Conservation (phyloP, 2,797 vertebrate genomes). For the Hypotaenidia philippensis region DNA sequence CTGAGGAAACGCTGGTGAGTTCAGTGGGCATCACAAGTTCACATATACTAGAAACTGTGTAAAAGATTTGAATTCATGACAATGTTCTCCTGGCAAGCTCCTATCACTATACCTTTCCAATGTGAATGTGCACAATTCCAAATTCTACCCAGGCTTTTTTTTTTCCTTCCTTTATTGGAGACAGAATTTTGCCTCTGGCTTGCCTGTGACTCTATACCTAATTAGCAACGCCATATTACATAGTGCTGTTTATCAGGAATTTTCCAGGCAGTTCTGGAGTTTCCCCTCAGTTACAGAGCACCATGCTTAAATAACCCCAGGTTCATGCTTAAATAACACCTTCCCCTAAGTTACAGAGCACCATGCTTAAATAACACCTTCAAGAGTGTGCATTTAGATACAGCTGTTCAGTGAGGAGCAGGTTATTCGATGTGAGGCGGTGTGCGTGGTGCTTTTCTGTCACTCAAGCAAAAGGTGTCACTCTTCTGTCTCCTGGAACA, state of each 20-base stretch:
- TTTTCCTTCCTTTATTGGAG: too few relatives aligned
- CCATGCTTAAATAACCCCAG: too few relatives aligned
- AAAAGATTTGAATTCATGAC: not conserved
- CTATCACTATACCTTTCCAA: not conserved
- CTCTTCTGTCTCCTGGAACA: not conserved
- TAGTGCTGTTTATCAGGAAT: too few relatives aligned
- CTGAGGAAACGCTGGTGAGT: not conserved
- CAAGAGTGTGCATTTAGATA: not conserved
- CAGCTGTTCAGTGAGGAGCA: not conserved
- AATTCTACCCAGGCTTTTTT: not conserved
- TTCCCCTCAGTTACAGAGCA: too few relatives aligned
- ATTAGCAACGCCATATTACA: not conserved
- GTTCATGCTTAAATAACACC: too few relatives aligned
- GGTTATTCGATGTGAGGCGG: not conserved
- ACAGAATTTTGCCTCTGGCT: not conserved
- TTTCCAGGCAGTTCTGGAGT: too few relatives aligned
- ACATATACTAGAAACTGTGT: not conserved
- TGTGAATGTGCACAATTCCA: fast-evolving
- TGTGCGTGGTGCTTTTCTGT: not conserved
- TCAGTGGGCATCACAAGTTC: not conserved
- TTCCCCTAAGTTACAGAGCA: too few relatives aligned
- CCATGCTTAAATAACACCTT: not conserved
- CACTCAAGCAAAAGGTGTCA: not conserved
- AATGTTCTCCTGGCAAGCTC: not conserved
- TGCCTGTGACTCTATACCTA: not conserved